A percentile compares a stretch with the other conserved stretches of the same genome.
These are phyloP conservation scores for Hemistola chrysoprasaria DNA, from an alignment of 2,888 invertebrate species.

Conservation along the genomic window DNA sequence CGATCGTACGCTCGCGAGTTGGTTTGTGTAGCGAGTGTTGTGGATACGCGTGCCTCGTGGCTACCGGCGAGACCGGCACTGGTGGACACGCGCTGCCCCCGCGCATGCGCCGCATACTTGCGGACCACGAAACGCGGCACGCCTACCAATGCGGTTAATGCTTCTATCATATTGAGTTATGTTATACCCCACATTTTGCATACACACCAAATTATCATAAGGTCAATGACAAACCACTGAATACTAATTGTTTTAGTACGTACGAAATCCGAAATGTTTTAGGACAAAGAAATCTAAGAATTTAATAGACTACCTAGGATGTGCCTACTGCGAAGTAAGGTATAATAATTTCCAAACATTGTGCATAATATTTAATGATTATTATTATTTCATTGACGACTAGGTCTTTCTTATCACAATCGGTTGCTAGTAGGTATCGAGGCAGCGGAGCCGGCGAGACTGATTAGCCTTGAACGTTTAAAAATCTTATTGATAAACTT, in stretches of 20 bases:
- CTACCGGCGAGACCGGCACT: conserved; percentile 77
- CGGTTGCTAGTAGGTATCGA: neutral
- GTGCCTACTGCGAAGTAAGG: no score
- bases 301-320: no score
- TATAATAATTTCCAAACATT: no score
- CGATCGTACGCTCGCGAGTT: conserved; percentile 34
- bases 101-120: conserved; percentile 60
- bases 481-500: conserved; percentile 3
- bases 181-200: neutral
- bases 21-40: conserved; percentile 30
- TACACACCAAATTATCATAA: conserved; percentile 4
- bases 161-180: neutral
- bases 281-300: no score
- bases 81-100: conserved; percentile 49
- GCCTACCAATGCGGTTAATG: conserved; percentile 11
- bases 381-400: no score
- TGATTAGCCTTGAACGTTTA: conserved; percentile 6
- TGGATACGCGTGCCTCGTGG: conserved; percentile 72
- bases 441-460: neutral
- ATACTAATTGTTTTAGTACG: no score
- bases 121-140: conserved; percentile 26
- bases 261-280: no score
- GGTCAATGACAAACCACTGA: conserved; percentile 8
- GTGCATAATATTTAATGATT: no score
- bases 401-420: conserved; percentile 4